Conservation (phyloP, 2,113 vertebrate genomes). For the Catharus bicknelli region DNA sequence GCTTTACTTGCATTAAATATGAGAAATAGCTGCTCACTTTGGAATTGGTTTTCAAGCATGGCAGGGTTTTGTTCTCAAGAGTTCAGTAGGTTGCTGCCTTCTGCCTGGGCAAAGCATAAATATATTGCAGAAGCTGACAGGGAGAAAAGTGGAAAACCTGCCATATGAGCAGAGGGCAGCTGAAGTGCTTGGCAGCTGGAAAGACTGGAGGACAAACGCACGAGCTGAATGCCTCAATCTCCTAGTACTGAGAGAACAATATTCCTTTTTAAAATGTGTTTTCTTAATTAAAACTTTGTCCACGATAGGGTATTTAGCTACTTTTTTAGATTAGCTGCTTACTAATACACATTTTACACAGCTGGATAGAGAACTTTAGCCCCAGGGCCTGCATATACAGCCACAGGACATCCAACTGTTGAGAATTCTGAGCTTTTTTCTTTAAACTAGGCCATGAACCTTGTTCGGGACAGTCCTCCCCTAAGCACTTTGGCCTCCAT, state of each 20-base stretch:
- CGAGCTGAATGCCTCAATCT: neutral
- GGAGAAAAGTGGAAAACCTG: neutral
- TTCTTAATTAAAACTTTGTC: neutral
- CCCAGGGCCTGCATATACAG: neutral
- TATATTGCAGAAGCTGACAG: neutral
- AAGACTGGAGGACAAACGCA: neutral
- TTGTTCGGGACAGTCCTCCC: conserved; percentile 84
- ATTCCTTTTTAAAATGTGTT: neutral
- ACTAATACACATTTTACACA: neutral
- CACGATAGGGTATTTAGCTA: neutral
- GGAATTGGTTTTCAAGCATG: neutral
- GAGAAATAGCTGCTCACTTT: neutral
- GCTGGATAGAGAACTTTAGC: neutral
- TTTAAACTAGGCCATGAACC: conserved; percentile 71
- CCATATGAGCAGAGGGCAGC: neutral
- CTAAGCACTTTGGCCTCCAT: conserved; percentile 78
- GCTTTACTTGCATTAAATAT: neutral
- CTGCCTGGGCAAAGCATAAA: neutral
- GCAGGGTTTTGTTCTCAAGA: neutral
- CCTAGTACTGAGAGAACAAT: neutral
- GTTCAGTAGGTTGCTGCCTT: neutral
- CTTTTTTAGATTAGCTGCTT: neutral
- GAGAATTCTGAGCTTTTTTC: neutral
- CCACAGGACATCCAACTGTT: neutral
- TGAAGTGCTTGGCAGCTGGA: neutral